Evolutionary conservation across 2,797 vertebrate genomes (phyloP).

Genomic region (Sebastes steindachneri): DNA sequence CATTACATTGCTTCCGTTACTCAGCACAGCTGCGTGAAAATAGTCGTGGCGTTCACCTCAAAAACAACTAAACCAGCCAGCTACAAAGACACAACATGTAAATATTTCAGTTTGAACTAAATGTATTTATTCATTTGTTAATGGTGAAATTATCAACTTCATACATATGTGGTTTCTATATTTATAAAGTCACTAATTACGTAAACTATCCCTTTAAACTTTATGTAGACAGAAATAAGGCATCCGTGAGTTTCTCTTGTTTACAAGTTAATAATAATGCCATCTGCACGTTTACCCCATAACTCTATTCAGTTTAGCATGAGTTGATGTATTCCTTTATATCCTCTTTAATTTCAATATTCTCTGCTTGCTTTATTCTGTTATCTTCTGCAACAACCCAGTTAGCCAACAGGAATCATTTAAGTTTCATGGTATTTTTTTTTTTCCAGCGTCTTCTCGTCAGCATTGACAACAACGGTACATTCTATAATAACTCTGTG

Average conservation of each 20-base stretch:
- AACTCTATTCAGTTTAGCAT: neutral
- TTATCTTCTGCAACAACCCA: neutral
- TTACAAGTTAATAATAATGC: neutral
- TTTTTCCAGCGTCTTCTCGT: slow-evolving; percentile 8
- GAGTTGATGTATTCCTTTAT: neutral
- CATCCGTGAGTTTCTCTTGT: neutral
- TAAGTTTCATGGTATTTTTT: neutral
- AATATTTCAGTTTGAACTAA: too few species aligned
- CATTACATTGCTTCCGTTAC: too few species aligned
- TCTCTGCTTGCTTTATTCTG: neutral
- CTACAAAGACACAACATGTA: too few species aligned
- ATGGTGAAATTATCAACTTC: neutral
- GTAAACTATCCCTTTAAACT: neutral
- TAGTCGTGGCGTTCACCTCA: too few species aligned
- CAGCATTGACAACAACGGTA: neutral
- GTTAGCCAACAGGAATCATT: neutral
- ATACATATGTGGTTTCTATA: neutral
- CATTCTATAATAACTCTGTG: neutral
- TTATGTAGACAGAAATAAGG: neutral
- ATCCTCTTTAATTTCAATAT: neutral
- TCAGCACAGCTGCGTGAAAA: too few species aligned
- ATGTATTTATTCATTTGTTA: too few species aligned
- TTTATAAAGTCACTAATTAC: neutral
- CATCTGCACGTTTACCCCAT: neutral
- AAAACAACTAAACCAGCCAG: too few species aligned